Percentiles rank a stretch among this genome's conserved stretches.
These are phyloP conservation scores for Lottia gigantea DNA, from an alignment of 2,888 invertebrate species.

Conservation along the genomic window DNA sequence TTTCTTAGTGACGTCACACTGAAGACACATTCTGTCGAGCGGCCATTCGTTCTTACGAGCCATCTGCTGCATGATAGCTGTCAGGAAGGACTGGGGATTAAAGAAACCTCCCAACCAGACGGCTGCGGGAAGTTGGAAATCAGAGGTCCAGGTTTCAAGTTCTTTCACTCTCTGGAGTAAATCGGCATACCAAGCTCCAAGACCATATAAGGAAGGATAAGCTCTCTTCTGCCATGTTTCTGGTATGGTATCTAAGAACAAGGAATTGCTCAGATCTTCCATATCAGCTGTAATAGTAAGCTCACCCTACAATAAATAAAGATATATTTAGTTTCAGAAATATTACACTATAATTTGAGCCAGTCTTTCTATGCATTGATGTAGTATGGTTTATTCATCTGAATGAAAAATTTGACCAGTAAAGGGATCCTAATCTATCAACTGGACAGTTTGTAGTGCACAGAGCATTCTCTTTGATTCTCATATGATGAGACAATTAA, in stretches of 20 bases:
- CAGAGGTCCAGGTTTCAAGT: conserved; percentile 90
- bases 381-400: no score
- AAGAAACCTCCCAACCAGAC: conserved; percentile 99
- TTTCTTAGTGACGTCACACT: conserved; percentile 97
- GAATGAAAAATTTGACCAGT: no score
- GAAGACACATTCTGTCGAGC: conserved; percentile 95
- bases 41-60: conserved; percentile 93
- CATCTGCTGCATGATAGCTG: conserved; percentile 94
- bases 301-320: conserved; percentile 78
- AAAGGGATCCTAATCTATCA: no score
- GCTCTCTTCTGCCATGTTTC: conserved; percentile 87
- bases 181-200: conserved; percentile 94
- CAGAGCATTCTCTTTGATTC: no score
- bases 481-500: no score
- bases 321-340: neutral
- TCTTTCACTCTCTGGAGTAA: conserved; percentile 82
- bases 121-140: conserved; percentile 85
- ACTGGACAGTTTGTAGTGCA: no score
- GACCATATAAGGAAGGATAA: conserved; percentile 88
- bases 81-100: conserved; percentile 94
- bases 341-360: no score
- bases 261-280: conserved; percentile 92
- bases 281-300: conserved; percentile 95
- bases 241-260: conserved; percentile 90
- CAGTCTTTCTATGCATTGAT: no score